Evolutionary conservation across 1,140 invertebrate species (phyloP), one percentile per base, ranked within the genome.

Genomic region (Ceratina australensis): DNA sequence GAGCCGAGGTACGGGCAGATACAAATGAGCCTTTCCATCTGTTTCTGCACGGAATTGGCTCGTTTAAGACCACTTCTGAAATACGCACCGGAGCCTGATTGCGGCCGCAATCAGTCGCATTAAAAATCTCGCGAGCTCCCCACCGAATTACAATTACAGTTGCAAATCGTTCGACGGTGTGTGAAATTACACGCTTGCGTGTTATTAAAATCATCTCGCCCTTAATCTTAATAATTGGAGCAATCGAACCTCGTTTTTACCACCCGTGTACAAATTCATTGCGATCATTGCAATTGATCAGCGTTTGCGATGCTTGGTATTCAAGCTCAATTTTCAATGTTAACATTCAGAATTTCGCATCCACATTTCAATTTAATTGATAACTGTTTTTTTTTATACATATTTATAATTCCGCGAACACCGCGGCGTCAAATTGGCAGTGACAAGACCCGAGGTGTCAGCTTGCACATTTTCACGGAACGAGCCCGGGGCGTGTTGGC

Each of bases 11-110:
- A 47, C 7, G 16, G 22, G 28, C 1, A 67, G 22, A 42, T 52
- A 61, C 47, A 71, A 72, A 71, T 28, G 67, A 47, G 67, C 10
- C 20, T 63, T 42, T 71, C 52, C 54, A 52, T 15, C 12, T 42
- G 0, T 33, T 54, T 20, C 72, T 10, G 72, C 78, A 79, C 78
- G 78, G 57, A 59, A 79, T 79, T 67, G 72, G 49, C 72, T 68
- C 78, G 72, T 79, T 79, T 69, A 57, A 61, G 42, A 5, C n/a
- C 47, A 15, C 64, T 59, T 59, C 22, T 60, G 60, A 66, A 74
- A 60, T 79, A 79, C 71, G 77, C 77, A 79, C 61, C 5, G 56
- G 57, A 33, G 56, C 47, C 57, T 79, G 77, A 75, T 76, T 63
- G 78, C 78, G 3, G n/a, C 5, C 16, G 72, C 78, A 76, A 79